A percentile compares a stretch with the other conserved stretches of the same genome.
phyloP scores from a whole-genome alignment of 2,888 invertebrate genomes.

The Thecocarcelia acutangulata region DNA sequence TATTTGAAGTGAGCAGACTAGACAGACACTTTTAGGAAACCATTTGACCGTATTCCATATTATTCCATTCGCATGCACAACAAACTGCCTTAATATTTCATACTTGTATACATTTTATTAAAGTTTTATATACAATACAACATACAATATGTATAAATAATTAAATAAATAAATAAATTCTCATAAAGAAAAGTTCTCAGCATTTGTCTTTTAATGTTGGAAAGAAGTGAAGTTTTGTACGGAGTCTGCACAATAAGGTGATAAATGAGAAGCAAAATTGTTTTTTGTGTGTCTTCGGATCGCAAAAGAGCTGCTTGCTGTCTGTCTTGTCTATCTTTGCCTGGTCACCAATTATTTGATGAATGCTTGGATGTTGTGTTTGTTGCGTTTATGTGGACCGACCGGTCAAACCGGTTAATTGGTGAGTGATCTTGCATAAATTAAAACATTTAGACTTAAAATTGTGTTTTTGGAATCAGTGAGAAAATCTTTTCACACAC shows the following conservation, averaged over 20 bases:
- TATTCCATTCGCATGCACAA: conserved; percentile 2
- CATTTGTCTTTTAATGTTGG: not conserved
- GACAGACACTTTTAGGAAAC: conserved; percentile 1
- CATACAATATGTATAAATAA: not conserved
- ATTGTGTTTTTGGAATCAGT: conserved; percentile 52
- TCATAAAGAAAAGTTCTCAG: conserved; percentile 50
- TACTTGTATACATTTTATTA: conserved; percentile 49
- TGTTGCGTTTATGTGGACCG: conserved; percentile 72
- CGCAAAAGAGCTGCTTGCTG: conserved; percentile 27
- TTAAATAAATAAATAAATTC: conserved; percentile 50
- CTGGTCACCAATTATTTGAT: conserved; percentile 49
- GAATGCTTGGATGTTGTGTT: conserved; percentile 16
- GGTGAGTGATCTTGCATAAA: conserved; percentile 70
- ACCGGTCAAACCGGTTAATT: conserved; percentile 79
- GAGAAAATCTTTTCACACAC: conserved; percentile 65
- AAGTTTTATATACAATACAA: conserved; percentile 27
- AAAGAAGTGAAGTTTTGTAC: conserved; percentile 10
- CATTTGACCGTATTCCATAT: conserved; percentile 49
- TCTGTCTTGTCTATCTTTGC: conserved; percentile 32
- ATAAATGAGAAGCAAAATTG: conserved; percentile 12
- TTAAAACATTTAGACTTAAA: conserved; percentile 60
- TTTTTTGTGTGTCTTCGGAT: no score
- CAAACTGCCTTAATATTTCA: conserved; percentile 7
- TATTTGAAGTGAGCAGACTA: conserved; percentile 51
- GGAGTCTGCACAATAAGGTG: not conserved